phyloP scores from a whole-genome alignment of 2,113 vertebrate genomes.

The Oreochromis tanganicae region DNA sequence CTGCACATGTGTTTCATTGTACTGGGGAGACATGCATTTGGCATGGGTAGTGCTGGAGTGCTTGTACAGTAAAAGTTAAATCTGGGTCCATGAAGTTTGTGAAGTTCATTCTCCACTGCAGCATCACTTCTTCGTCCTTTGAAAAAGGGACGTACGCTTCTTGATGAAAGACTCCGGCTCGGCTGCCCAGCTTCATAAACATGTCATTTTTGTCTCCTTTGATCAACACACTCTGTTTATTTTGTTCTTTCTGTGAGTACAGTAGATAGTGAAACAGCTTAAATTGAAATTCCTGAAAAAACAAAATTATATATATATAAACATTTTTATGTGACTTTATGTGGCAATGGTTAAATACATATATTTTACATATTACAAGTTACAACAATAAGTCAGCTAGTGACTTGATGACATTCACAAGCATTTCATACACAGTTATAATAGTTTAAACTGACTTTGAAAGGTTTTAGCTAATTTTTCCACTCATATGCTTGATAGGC shows the following conservation, averaged over 20 bases:
- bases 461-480: conserved; percentile 7
- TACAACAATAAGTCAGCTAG: conserved; percentile 23
- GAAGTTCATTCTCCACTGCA: neutral
- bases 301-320: conserved; percentile 2
- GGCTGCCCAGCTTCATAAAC: neutral
- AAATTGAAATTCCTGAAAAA: conserved; percentile 53
- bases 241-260: conserved; percentile 58
- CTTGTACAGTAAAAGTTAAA: conserved; percentile 29
- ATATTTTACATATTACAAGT: conserved; percentile 30
- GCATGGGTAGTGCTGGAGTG: conserved; percentile 9
- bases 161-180: conserved; percentile 20
- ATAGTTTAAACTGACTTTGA: conserved; percentile 34
- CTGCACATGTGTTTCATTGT: conserved; percentile 18
- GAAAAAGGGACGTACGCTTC: neutral
- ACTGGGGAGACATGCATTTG: conserved; percentile 16
- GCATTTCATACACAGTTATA: conserved; percentile 34
- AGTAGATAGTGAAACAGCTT: conserved; percentile 64
- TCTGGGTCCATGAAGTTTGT: neutral
- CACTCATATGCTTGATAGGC: conserved; percentile 31
- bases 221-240: conserved; percentile 6
- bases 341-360: conserved; percentile 48
- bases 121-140: conserved; percentile 3
- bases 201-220: neutral
- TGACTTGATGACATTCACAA: conserved; percentile 49
- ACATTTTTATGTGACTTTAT: conserved; percentile 34